Base-by-base conservation (phyloP, 2,888 invertebrate species). In the Parascotia fuliginaria region DNA sequence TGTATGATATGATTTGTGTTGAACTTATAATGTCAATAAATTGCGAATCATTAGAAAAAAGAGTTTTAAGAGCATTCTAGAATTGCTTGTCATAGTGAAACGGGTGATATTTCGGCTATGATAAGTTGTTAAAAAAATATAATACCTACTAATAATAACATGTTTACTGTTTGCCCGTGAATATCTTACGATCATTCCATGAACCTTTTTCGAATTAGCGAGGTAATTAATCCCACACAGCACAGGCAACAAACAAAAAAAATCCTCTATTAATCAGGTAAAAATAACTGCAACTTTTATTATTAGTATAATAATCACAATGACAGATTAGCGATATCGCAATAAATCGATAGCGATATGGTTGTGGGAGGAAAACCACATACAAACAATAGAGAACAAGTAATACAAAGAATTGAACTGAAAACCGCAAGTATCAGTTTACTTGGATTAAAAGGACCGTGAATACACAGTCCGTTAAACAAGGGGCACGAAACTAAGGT, bases 371-470 rank as follows among this genome's bases (percentile, higher is more conserved):
- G 64, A 50, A 63, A 53, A 67, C 62, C 61, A 46, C 62, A 64
- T 60, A 59, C 51, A 68, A 70, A 77, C 78, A 77, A 77, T 72
- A 61, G 61, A 52, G 50, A 51, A 54, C 61, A 59, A 71, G 61
- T 56, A 56, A 71, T 63, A 70, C 73, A 67, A 71, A 62, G 67
- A 54, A 32, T 53, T 61, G 53, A 60, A 66, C 66, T 57, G 60
- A 56, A 69, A 71, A 81, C 81, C 79, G 63, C 50, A 60, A 61
- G 67, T 76, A 77, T 85, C 76, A 70, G 71, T 76, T 86, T 77
- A 79, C 83, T 77, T 73, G 67, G 77, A 84, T 77, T 80, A 82
- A 86, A 83, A 85, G 79, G 79, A 83, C 78, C 81, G 82, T 80
- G 82, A 81, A 81, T 72, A 59, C 65, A 82, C 80, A 83, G 70